Conservation (phyloP, 2,888 invertebrate genomes). For the Onchidella celtica region DNA sequence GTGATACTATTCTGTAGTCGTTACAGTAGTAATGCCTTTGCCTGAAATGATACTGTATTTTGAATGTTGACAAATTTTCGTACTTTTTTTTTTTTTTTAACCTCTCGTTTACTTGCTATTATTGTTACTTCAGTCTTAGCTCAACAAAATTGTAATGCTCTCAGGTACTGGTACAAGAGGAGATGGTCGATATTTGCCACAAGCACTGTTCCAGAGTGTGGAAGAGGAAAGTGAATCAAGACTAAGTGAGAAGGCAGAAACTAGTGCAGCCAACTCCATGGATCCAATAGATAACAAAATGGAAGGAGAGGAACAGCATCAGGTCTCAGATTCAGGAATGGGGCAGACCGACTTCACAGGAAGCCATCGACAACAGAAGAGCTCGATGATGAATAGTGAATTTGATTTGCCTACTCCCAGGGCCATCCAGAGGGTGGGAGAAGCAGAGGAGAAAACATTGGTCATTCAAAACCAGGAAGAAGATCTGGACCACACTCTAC, state of each 20-base stretch:
- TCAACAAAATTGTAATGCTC: too few species aligned
- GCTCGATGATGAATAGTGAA: neutral
- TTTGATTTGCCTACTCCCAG: neutral
- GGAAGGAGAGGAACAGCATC: neutral
- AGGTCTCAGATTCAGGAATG: constrained; percentile 15
- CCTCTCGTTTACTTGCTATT: too few species aligned
- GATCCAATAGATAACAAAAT: neutral
- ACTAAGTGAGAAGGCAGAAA: neutral
- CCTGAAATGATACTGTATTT: neutral
- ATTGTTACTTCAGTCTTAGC: too few species aligned
- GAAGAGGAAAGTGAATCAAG: constrained; percentile 12
- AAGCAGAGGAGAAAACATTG: neutral
- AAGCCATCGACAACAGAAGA: neutral
- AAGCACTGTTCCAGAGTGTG: constrained; percentile 25
- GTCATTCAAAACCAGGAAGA: neutral
- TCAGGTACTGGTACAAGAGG: neutral
- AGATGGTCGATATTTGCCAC: neutral
- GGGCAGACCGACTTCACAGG: neutral
- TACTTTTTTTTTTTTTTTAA: too few species aligned
- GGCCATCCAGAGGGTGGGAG: neutral
- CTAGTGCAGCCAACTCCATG: neutral
- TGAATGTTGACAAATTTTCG: neutral
- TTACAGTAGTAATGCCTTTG: too few species aligned
- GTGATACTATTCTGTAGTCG: too few species aligned
- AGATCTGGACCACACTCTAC: constrained; percentile 11